Conservation (phyloP, 2,888 invertebrate species). For the Netelia inedita region DNA sequence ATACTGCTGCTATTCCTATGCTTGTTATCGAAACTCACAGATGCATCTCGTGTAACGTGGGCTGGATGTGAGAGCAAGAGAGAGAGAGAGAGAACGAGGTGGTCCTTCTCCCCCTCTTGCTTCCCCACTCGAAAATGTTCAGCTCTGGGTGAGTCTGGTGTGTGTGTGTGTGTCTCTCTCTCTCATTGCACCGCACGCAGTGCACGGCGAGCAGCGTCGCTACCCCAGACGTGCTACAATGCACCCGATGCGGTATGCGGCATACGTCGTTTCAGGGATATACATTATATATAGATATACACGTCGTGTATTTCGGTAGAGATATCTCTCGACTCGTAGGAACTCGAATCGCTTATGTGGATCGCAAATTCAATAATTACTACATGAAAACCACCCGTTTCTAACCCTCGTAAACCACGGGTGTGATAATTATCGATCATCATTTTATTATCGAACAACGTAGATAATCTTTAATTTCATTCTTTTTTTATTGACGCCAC, state of each 20-base stretch:
- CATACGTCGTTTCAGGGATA: conserved; percentile 54
- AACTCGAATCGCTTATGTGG: conserved; percentile 11
- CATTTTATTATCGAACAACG: too few relatives aligned
- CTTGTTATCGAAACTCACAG: conserved; percentile 61
- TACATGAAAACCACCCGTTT: too few relatives aligned
- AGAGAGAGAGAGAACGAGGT: not conserved
- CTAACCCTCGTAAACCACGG: too few relatives aligned
- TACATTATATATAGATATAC: conserved; percentile 19
- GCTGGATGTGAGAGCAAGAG: not conserved
- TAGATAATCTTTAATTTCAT: too few relatives aligned
- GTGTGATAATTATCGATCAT: too few relatives aligned
- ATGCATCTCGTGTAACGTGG: conserved; percentile 50
- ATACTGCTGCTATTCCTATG: not conserved
- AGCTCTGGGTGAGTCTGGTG: conserved; percentile 12
- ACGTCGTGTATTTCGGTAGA: conserved; percentile 6
- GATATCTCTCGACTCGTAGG: not conserved
- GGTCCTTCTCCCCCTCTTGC: not conserved
- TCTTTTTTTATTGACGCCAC: too few relatives aligned
- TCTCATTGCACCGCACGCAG: conserved; percentile 2
- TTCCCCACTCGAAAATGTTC: not conserved
- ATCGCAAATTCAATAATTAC: conserved; percentile 33
- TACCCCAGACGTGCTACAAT: conserved; percentile 56
- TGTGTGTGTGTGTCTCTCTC: not conserved
- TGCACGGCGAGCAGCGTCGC: conserved; percentile 35
- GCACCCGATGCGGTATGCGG: conserved; percentile 63